Percentiles rank a stretch among this genome's conserved stretches.
Evolutionary conservation across 2,797 vertebrate genomes (phyloP).

Genomic region (Varecia variegata): DNA sequence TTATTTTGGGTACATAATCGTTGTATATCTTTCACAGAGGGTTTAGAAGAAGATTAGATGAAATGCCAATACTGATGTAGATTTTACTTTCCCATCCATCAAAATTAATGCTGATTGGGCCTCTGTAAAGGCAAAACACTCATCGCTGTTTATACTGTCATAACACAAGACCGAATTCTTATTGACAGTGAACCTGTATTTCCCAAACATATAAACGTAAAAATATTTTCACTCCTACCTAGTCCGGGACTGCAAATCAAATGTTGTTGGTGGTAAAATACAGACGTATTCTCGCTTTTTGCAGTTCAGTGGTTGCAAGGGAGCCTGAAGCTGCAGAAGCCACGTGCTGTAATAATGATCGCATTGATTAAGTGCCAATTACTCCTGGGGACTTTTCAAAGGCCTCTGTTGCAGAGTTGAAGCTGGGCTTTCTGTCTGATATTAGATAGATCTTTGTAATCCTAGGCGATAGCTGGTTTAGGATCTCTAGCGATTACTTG

Average conservation of each 20-base stretch:
- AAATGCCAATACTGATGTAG: neutral
- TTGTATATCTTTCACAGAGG: neutral
- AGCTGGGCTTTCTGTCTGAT: conserved; percentile 60
- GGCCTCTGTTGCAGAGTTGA: neutral
- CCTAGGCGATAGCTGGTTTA: neutral
- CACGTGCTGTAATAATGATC: neutral
- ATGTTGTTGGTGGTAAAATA: neutral
- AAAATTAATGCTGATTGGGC: conserved; percentile 17
- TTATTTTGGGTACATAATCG: neutral
- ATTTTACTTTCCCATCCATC: neutral
- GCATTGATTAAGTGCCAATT: conserved; percentile 13
- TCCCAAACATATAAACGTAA: conserved; percentile 40
- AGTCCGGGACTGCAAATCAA: neutral
- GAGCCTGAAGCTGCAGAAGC: neutral
- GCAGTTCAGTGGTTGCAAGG: neutral
- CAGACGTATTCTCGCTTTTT: neutral
- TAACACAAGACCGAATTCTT: neutral
- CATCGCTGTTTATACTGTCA: neutral
- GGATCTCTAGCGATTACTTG: conserved; percentile 49
- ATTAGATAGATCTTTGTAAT: conserved; percentile 13
- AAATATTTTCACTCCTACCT: neutral
- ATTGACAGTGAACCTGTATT: neutral
- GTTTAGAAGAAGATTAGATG: neutral
- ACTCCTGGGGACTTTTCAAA: neutral
- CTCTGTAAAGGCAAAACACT: neutral